Evolutionary conservation across 2,888 invertebrate species (phyloP).

Genomic region (Hyles lineata): DNA sequence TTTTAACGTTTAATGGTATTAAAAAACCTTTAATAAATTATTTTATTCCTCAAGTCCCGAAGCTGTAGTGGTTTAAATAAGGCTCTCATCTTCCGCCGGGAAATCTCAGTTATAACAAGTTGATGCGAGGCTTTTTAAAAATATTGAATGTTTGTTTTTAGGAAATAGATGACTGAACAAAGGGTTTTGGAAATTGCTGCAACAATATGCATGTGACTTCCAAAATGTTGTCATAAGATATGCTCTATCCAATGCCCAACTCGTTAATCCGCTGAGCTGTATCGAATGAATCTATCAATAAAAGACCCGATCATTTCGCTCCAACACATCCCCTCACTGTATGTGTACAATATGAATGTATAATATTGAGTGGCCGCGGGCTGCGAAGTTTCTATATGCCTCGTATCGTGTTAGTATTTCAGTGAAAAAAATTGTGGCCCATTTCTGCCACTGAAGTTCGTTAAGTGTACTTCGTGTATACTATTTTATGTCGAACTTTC

Average conservation of each 20-base stretch:
- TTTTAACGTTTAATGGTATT: too few relatives aligned
- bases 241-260: not conserved
- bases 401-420: not conserved
- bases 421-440: slow-evolving; percentile 3
- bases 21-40: too few relatives aligned
- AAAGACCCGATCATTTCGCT: not conserved
- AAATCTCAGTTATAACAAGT: too few relatives aligned
- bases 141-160: too few relatives aligned
- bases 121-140: too few relatives aligned
- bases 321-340: not conserved
- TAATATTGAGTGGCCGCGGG: slow-evolving; percentile 14
- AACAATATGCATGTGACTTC: too few relatives aligned
- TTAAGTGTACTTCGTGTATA: not conserved
- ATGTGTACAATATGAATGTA: slow-evolving; percentile 13
- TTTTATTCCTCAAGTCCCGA: not conserved
- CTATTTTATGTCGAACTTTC: too few relatives aligned
- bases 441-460: not conserved
- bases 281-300: not conserved
- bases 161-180: too few relatives aligned
- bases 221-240: too few relatives aligned
- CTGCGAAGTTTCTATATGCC: slow-evolving; percentile 11
- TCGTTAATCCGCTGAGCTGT: not conserved
- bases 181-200: too few relatives aligned
- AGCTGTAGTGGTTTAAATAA: not conserved
- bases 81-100: too few relatives aligned